Base-by-base conservation (phyloP, 2,113 vertebrate genomes). In the Mola mola region DNA sequence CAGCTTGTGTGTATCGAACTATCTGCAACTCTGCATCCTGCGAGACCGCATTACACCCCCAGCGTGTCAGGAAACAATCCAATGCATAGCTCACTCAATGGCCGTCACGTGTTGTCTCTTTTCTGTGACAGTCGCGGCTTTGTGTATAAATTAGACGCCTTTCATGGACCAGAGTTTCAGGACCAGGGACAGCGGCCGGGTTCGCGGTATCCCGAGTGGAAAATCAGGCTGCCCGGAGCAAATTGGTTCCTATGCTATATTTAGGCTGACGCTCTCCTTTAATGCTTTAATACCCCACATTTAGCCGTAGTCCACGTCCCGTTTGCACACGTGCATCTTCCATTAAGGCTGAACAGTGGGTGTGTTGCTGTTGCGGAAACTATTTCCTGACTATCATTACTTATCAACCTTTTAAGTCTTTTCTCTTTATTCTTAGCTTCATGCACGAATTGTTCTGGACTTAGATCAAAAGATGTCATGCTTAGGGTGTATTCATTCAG, bases 181-280 rank as follows among this genome's bases (percentile, higher is more conserved):
- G 55, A 90, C 88, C 88, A 87, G 76, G 88, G 88, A 90, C 88
- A 90, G 88, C 83, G 81, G 60, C 75, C 70, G 68, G 68, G 65
- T 25, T 71, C 62, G 22, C 67, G 61, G 49, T 21, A 31, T 83
- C 74, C 81, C 79, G 84, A 83, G 78, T 34, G 20, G 48, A 36
- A 69, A 70, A 78, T 74, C 78, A 78, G 47, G 64, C 72, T 71
- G 72, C 62, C 67, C 66, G 61, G 48, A 71, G 81, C 79, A 77
- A 70, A 74, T 68, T 69, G 73, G 69, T 73, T 79, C 61, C 43
- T 44, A 5, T 26, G 72, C 66, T 84, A 79, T 87, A 81, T 82
- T 87, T 79, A 81, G 79, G 62, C 58, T 76, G 25, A 68, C 52
- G 66, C 34, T 57, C 66, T 50, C 80, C 62, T 81, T 79, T 82